Evolutionary conservation across 2,113 vertebrate species (phyloP).

Genomic region (Sebastes schlegelii): DNA sequence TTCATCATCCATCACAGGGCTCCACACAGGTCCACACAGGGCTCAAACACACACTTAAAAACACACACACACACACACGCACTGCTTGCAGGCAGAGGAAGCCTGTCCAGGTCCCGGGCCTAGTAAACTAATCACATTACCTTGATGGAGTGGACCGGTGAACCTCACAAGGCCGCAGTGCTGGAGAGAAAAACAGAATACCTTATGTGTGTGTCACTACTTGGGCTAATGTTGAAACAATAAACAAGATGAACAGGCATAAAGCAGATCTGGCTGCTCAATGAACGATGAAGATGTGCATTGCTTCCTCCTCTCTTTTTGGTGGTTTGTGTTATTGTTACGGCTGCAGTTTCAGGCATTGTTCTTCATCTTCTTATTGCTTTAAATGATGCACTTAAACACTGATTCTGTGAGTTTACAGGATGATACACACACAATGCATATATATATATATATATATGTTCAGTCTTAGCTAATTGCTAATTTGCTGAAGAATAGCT

Average conservation of each 20-base stretch:
- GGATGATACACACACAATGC: not conserved
- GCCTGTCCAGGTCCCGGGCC: conserved; percentile 52
- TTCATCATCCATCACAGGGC: conserved; percentile 68
- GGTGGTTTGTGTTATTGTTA: not conserved
- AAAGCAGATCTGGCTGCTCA: not conserved
- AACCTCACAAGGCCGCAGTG: conserved; percentile 57
- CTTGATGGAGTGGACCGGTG: conserved; percentile 71
- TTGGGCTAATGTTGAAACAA: conserved; percentile 38
- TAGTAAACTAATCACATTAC: conserved; percentile 72
- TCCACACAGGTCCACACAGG: conserved; percentile 42
- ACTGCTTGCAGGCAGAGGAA: conserved; percentile 34
- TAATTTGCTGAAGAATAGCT: not conserved
- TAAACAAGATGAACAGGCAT: conserved; percentile 48
- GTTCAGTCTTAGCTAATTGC: not conserved
- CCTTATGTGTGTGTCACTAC: conserved; percentile 31
- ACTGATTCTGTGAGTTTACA: not conserved
- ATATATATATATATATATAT: too few relatives aligned
- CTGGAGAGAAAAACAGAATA: conserved; percentile 34
- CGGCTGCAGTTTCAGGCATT: not conserved
- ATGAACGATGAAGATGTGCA: not conserved
- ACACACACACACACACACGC: conserved; percentile 13
- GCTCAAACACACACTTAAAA: conserved; percentile 32
- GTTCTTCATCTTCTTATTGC: not conserved
- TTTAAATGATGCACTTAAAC: not conserved
- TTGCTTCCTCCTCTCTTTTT: not conserved